A percentile compares a stretch with the other conserved stretches of the same genome.
Evolutionary conservation across 2,888 invertebrate genomes (phyloP).

Genomic region (Xylota sylvarum): DNA sequence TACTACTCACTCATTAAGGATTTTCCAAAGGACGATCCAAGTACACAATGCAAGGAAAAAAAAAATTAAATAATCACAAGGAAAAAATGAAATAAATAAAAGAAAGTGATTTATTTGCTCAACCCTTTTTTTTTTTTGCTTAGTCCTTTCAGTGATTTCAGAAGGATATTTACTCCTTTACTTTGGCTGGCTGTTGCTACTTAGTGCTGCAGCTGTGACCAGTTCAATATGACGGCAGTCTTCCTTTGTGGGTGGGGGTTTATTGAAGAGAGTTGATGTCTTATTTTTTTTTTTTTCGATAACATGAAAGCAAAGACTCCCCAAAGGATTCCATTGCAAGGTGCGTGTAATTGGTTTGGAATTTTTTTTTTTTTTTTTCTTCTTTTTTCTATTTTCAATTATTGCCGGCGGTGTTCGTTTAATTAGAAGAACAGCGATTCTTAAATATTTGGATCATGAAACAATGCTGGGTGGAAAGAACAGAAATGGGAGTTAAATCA

Average conservation of each 20-base stretch:
- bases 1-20: constrained; percentile 75
- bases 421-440: constrained; percentile 41
- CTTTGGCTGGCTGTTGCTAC: constrained; percentile 65
- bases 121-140: constrained; percentile 80
- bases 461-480: too few species aligned
- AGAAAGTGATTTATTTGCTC: constrained; percentile 83
- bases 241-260: constrained; percentile 22
- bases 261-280: constrained; percentile 70
- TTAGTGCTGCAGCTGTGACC: constrained; percentile 76
- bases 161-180: constrained; percentile 71
- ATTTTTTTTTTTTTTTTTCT: constrained; percentile 31
- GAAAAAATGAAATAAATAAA: constrained; percentile 76
- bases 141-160: constrained; percentile 68
- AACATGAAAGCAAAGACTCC: constrained; percentile 55
- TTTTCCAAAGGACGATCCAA: constrained; percentile 64
- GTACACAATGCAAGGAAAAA: constrained; percentile 54
- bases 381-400: constrained; percentile 47
- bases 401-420: constrained; percentile 60
- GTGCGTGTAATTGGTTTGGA: constrained; percentile 71
- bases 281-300: constrained; percentile 75
- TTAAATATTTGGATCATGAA: background rate
- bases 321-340: constrained; percentile 51
- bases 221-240: constrained; percentile 75
- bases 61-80: constrained; percentile 58
- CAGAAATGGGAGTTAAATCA: too few species aligned